Percentiles rank a stretch among this genome's conserved stretches.
These are phyloP conservation scores for Limnephilus auricula DNA, from an alignment of 2,888 invertebrate species.

Conservation along the genomic window DNA sequence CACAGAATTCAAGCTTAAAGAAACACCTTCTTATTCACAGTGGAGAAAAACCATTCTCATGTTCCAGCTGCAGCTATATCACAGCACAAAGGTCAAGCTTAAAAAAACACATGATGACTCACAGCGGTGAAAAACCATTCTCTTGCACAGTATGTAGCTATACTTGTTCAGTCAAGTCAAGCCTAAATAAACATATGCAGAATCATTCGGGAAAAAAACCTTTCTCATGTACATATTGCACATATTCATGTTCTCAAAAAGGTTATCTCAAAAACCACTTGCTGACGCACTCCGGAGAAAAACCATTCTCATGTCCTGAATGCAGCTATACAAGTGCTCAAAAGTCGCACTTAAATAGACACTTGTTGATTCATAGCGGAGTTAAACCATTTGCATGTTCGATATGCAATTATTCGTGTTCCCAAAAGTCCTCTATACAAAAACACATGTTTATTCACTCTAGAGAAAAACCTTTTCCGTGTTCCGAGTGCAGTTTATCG, in stretches of 20 bases:
- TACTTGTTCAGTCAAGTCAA: neutral
- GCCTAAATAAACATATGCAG: neutral
- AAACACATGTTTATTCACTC: neutral
- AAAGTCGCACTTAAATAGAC: slow-evolving; percentile 18
- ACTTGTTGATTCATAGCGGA: slow-evolving; percentile 14
- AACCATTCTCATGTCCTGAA: neutral
- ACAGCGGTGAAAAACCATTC: slow-evolving; percentile 30
- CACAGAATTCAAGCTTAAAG: neutral
- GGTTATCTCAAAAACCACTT: too few species aligned
- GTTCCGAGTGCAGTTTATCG: neutral
- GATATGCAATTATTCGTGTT: neutral
- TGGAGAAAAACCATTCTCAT: neutral
- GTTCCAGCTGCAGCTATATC: slow-evolving; percentile 14
- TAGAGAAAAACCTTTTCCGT: slow-evolving; percentile 31
- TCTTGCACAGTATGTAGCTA: neutral
- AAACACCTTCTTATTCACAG: slow-evolving; percentile 3
- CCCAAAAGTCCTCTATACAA: neutral
- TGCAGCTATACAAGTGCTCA: neutral
- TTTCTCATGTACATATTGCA: neutral
- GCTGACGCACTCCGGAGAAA: neutral
- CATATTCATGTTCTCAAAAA: neutral
- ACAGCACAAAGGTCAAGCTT: neutral
- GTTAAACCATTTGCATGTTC: slow-evolving; percentile 33
- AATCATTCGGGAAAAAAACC: slow-evolving; percentile 19
- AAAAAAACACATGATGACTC: slow-evolving; percentile 28